Evolutionary conservation across 2,797 vertebrate species (phyloP).

Genomic region (Acanthurus tractus): DNA sequence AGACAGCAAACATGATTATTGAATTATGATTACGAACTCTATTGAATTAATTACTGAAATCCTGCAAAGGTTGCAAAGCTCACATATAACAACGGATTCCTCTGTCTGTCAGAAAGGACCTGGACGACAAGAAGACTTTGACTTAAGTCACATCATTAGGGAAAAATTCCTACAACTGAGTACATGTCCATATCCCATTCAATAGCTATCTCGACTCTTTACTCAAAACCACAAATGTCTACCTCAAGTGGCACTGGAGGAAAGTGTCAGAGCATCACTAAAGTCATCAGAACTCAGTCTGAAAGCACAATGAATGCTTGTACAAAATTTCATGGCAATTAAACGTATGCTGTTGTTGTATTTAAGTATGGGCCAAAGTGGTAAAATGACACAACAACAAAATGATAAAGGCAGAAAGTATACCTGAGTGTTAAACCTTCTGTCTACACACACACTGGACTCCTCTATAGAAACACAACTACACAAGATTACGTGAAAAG

Average conservation of each 20-base stretch:
- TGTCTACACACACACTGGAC: constrained; percentile 4
- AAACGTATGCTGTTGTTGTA: background rate
- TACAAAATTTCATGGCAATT: background rate
- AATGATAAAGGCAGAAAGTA: background rate
- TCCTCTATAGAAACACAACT: constrained; percentile 3
- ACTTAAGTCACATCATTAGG: background rate
- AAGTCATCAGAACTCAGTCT: background rate
- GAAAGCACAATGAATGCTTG: background rate
- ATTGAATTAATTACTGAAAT: background rate
- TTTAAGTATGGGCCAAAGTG: background rate
- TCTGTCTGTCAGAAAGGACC: background rate
- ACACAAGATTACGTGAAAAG: constrained; percentile 39
- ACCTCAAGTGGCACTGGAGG: background rate
- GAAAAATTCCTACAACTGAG: background rate
- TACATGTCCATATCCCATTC: background rate
- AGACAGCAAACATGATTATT: background rate
- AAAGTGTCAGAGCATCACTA: background rate
- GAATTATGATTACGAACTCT: no score
- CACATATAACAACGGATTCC: background rate
- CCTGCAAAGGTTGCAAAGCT: background rate
- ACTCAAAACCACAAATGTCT: background rate
- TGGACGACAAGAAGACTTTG: background rate
- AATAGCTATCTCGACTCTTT: background rate
- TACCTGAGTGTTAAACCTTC: constrained; percentile 4
- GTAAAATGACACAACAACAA: background rate